Percentiles rank a stretch among this genome's conserved stretches.
phyloP scores from a whole-genome alignment of 92 coral and sea anemone species.

The Zoanthus sansibaricus region DNA sequence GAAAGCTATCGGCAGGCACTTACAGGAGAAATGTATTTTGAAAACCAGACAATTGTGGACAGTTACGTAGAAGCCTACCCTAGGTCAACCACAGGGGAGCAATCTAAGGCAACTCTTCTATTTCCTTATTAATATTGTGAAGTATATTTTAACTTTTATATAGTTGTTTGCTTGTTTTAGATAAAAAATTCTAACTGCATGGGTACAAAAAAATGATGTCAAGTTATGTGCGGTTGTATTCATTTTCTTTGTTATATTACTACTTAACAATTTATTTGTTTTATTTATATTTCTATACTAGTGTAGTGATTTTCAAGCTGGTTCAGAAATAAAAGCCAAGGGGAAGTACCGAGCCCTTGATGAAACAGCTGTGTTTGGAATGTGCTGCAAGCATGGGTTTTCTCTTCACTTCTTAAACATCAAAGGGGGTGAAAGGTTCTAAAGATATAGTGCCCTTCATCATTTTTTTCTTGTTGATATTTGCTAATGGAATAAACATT shows the following conservation, averaged over 20 bases:
- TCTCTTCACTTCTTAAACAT: slow-evolving; percentile 65
- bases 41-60: no score
- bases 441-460: background rate
- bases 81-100: background rate
- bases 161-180: background rate
- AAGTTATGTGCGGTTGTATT: background rate
- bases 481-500: slow-evolving; percentile 1
- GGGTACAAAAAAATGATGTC: background rate
- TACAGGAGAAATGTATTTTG: slow-evolving; percentile 41
- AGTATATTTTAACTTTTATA: no score
- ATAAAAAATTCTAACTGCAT: background rate
- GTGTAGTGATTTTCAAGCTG: slow-evolving; percentile 63
- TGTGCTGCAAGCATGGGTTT: slow-evolving; percentile 69
- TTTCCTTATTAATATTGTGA: no score
- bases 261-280: background rate
- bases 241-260: background rate
- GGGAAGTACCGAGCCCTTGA: slow-evolving; percentile 71
- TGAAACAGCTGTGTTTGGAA: slow-evolving; percentile 75
- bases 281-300: slow-evolving; percentile 16
- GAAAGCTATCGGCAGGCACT: slow-evolving; percentile 48
- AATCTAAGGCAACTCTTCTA: slow-evolving; percentile 14
- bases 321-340: slow-evolving; percentile 65
- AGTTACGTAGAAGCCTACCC: no score
- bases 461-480: background rate
- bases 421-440: slow-evolving; percentile 76